A percentile compares a stretch with the other conserved stretches of the same genome.
phyloP scores from a whole-genome alignment of 2,888 invertebrate species.

The Mesorhabditis sp. region DNA sequence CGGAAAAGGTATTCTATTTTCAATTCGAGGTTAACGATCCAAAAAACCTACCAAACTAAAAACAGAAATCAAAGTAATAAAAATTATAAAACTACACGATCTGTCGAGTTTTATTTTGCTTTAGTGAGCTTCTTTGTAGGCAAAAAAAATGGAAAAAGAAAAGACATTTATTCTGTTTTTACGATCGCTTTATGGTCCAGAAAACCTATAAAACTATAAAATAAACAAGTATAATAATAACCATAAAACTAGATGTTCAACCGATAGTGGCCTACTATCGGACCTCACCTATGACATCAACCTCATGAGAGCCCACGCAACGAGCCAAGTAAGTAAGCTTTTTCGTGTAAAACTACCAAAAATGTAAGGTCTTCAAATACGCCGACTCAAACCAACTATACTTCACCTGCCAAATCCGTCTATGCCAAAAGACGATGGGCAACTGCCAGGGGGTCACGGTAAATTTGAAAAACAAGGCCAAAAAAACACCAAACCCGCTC shows the following conservation, averaged over 20 bases:
- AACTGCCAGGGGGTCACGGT: slow-evolving; percentile 56
- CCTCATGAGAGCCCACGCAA: slow-evolving; percentile 54
- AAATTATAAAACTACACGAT: too few relatives aligned
- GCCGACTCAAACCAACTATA: slow-evolving; percentile 56
- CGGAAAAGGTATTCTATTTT: slow-evolving; percentile 7
- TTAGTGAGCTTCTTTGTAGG: too few relatives aligned
- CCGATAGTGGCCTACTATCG: slow-evolving; percentile 46
- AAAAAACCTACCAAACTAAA: too few relatives aligned
- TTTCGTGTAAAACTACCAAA: background rate
- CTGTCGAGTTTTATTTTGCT: too few relatives aligned
- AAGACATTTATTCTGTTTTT: too few relatives aligned
- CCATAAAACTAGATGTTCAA: slow-evolving; percentile 38
- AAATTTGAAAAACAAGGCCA: slow-evolving; percentile 7
- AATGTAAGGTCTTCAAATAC: slow-evolving; percentile 51
- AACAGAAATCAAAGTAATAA: too few relatives aligned
- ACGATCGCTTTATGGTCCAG: too few relatives aligned
- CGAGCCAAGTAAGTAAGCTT: slow-evolving; percentile 33
- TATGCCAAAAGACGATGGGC: slow-evolving; percentile 57
- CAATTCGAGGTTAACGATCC: too few relatives aligned
- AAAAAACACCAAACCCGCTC: slow-evolving; percentile 10
- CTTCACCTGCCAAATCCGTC: slow-evolving; percentile 56
- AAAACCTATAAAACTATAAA: too few relatives aligned
- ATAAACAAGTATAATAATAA: background rate
- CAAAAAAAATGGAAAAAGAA: too few relatives aligned
- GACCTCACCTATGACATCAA: slow-evolving; percentile 46